Conservation (phyloP, 2,888 invertebrate species). For the Dynastes tityus region DNA sequence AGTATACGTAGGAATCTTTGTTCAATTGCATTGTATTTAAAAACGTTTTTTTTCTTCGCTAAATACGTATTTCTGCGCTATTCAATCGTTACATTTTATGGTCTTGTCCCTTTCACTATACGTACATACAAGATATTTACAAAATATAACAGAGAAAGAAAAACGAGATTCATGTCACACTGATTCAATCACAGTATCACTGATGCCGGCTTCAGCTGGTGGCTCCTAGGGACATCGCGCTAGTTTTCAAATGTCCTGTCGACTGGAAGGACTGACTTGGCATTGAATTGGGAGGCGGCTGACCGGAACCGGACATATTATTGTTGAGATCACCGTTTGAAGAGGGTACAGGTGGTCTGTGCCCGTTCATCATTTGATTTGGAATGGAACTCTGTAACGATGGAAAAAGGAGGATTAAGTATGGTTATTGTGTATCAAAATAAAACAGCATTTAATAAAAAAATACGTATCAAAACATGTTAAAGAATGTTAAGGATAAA, state of each 20-base stretch:
- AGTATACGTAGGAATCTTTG: slow-evolving; percentile 3
- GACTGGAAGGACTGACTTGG: slow-evolving; percentile 73
- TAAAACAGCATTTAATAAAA: not conserved
- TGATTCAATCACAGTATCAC: slow-evolving; percentile 51
- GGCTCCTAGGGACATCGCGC: slow-evolving; percentile 74
- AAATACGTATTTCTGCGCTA: not conserved
- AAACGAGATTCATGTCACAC: slow-evolving; percentile 39
- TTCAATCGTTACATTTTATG: not conserved
- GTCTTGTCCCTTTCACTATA: slow-evolving; percentile 4
- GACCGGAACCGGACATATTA: slow-evolving; percentile 77
- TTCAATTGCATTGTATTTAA: not conserved
- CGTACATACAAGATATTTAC: slow-evolving; percentile 32
- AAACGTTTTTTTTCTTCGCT: not conserved
- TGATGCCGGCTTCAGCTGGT: slow-evolving; percentile 76
- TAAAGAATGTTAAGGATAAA: too few species aligned
- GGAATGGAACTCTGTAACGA: slow-evolving; percentile 66
- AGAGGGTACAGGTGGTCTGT: slow-evolving; percentile 66
- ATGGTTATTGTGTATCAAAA: not conserved
- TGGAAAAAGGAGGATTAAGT: slow-evolving; percentile 14
- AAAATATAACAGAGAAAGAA: slow-evolving; percentile 26
- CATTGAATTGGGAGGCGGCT: slow-evolving; percentile 65
- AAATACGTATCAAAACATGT: not conserved
- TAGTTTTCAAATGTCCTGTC: slow-evolving; percentile 70
- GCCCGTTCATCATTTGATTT: slow-evolving; percentile 74
- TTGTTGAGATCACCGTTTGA: slow-evolving; percentile 79